Evolutionary conservation across 2,888 invertebrate species (phyloP).

Genomic region (Ornithoptera alexandrae): DNA sequence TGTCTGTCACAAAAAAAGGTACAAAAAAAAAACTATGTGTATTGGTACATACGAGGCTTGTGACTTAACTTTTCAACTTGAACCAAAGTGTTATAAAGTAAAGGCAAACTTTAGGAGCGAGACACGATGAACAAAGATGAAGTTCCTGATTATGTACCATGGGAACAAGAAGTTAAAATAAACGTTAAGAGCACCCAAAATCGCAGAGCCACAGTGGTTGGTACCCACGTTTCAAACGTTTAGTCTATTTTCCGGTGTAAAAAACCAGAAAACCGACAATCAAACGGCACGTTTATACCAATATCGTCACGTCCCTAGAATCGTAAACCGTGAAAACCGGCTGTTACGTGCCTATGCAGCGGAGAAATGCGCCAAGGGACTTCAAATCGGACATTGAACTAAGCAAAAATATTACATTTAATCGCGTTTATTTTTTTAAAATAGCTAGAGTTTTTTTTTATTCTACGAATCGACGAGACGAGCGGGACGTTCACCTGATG

Average conservation of each 20-base stretch:
- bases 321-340: conserved; percentile 51
- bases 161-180: not conserved
- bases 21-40: no score
- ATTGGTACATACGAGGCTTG: no score
- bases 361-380: conserved; percentile 45
- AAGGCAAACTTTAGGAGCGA: no score
- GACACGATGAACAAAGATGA: no score
- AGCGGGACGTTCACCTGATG: no score
- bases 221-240: conserved; percentile 20
- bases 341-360: conserved; percentile 52
- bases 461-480: no score
- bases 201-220: conserved; percentile 7
- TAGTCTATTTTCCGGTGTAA: conserved; percentile 23
- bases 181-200: conserved; percentile 2
- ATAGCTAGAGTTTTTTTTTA: no score
- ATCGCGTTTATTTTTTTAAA: not conserved
- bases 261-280: conserved; percentile 46
- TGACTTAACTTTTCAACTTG: no score
- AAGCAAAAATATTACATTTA: conserved; percentile 19
- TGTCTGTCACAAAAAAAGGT: no score
- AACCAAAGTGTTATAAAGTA: no score
- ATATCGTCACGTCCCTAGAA: conserved; percentile 64
- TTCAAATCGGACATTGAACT: conserved; percentile 53
- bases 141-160: not conserved
- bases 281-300: conserved; percentile 47